Evolutionary conservation across 2,888 invertebrate species (phyloP).

Genomic region (Doris montereyensis): DNA sequence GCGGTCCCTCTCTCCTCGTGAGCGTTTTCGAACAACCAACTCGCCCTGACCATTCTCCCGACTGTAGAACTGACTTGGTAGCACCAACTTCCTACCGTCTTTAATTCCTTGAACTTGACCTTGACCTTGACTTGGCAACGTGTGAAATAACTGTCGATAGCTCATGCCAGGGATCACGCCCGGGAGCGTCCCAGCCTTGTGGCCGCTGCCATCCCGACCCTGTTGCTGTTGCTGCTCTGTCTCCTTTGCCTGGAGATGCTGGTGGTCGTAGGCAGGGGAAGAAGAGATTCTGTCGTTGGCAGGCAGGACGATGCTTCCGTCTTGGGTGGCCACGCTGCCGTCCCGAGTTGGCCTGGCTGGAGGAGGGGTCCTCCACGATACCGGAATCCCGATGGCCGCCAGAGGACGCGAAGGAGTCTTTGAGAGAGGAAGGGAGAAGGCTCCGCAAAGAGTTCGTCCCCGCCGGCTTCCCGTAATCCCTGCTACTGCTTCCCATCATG

Average conservation of each 20-base stretch:
- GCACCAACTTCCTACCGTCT: conserved; percentile 16
- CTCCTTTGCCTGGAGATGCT: neutral
- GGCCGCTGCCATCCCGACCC: neutral
- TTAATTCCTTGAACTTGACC: too few species aligned
- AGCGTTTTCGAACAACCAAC: conserved; percentile 42
- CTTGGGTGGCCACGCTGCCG: conserved; percentile 28
- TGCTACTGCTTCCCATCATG: neutral
- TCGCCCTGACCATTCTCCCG: conserved; percentile 38
- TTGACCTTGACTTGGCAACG: too few species aligned
- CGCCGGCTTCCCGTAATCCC: conserved; percentile 8
- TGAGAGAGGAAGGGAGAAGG: neutral
- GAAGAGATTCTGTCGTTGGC: neutral
- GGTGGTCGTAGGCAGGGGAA: neutral
- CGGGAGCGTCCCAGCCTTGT: neutral
- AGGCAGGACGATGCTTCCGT: conserved; percentile 5
- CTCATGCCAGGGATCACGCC: neutral
- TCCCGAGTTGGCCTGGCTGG: conserved; percentile 36
- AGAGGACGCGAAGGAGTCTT: neutral
- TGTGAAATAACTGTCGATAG: too few species aligned
- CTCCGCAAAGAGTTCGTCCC: neutral
- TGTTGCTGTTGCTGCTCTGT: neutral
- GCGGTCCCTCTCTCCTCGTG: conserved; percentile 44
- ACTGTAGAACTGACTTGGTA: conserved; percentile 34
- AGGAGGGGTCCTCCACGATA: conserved; percentile 39
- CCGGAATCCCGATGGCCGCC: conserved; percentile 34